These are phyloP conservation scores for Phylloscopus trochilus DNA, from an alignment of 2,113 vertebrate species.

Conservation along the genomic window DNA sequence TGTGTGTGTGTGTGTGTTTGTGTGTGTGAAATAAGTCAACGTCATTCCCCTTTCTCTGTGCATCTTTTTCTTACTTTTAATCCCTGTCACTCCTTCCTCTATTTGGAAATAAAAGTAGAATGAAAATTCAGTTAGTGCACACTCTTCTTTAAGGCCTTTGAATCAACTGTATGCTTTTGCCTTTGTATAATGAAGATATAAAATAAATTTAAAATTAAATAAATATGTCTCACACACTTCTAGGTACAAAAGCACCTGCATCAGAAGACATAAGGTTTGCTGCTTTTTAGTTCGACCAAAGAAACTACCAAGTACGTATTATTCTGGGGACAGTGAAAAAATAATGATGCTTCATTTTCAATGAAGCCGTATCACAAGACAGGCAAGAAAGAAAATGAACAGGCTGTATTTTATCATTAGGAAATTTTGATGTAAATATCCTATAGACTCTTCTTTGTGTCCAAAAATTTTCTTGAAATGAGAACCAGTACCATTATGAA, in stretches of 20 bases:
- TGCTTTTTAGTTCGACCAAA: neutral
- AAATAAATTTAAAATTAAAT: neutral
- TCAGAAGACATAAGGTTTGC: neutral
- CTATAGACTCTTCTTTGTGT: neutral
- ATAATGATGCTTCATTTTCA: neutral
- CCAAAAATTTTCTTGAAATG: neutral
- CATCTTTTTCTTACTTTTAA: neutral
- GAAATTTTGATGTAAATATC: neutral
- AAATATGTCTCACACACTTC: neutral
- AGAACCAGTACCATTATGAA: neutral
- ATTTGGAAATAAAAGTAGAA: neutral
- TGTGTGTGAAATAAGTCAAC: neutral
- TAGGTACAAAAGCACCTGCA: neutral
- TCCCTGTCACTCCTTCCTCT: neutral
- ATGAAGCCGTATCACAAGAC: neutral
- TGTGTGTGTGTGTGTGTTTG: too few relatives aligned
- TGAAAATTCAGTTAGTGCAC: neutral
- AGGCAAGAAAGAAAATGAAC: neutral
- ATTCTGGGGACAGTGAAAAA: neutral
- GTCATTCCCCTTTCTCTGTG: neutral
- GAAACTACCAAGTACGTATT: neutral
- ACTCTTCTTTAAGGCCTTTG: neutral
- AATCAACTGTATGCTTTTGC: neutral
- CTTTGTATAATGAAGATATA: neutral
- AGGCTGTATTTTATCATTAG: neutral